These are phyloP conservation scores for Apeira syringaria DNA, from an alignment of 2,888 invertebrate genomes.

Conservation along the genomic window DNA sequence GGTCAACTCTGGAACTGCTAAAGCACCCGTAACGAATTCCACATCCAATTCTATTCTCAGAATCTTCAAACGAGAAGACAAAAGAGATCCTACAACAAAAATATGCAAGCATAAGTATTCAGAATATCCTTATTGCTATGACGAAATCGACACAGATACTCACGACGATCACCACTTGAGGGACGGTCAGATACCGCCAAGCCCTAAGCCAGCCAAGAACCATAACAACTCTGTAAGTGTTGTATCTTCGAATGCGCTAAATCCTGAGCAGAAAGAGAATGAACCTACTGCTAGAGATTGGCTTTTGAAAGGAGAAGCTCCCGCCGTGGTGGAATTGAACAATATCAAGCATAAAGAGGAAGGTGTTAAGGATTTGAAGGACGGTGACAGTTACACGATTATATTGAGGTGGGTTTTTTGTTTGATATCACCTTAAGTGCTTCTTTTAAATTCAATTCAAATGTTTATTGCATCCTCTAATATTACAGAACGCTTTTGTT, in stretches of 20 bases:
- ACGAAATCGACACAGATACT: constrained; percentile 90
- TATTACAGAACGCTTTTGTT: too few relatives aligned
- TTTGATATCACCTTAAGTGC: too few relatives aligned
- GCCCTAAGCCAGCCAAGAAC: constrained; percentile 67
- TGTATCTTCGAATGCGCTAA: constrained; percentile 73
- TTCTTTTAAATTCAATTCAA: too few relatives aligned
- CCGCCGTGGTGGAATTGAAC: constrained; percentile 73
- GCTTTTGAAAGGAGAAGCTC: constrained; percentile 64
- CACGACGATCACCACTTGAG: constrained; percentile 85
- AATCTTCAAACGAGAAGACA: constrained; percentile 71
- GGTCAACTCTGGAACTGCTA: constrained; percentile 62
- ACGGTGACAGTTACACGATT: constrained; percentile 89
- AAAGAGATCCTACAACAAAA: constrained; percentile 81
- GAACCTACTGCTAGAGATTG: constrained; percentile 73
- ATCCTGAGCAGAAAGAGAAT: constrained; percentile 58
- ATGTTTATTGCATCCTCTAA: too few relatives aligned
- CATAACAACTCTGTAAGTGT: constrained; percentile 77
- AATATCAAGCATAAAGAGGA: constrained; percentile 77
- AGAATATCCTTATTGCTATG: constrained; percentile 94
- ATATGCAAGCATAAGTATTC: constrained; percentile 95
- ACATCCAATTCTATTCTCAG: constrained; percentile 69
- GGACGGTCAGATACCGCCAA: constrained; percentile 68
- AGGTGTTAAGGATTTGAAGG: constrained; percentile 74
- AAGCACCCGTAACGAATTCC: constrained; percentile 68
- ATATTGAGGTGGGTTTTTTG: constrained; percentile 85